A percentile compares a stretch with the other conserved stretches of the same genome.
Evolutionary conservation across 1,140 invertebrate species (phyloP).

Genomic region (Halictus rubicundus): DNA sequence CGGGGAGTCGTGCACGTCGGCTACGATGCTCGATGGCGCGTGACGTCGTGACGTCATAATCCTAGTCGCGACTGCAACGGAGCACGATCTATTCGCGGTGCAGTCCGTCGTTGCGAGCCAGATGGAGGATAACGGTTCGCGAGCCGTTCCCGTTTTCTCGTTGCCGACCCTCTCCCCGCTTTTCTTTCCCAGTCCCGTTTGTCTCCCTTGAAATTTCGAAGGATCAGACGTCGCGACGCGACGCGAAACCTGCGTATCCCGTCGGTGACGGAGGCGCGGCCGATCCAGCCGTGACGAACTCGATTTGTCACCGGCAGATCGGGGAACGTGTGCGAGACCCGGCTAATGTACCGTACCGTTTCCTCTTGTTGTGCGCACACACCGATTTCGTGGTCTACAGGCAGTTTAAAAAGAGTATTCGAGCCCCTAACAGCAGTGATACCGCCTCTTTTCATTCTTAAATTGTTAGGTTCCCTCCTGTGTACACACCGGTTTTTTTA

Average conservation of each 20-base stretch:
- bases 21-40: slow-evolving; percentile 70
- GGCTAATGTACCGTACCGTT: too few species aligned
- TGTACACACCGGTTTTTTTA: too few species aligned
- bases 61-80: slow-evolving; percentile 55
- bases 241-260: neutral
- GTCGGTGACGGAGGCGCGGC: too few species aligned
- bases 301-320: slow-evolving; percentile 11
- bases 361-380: too few species aligned
- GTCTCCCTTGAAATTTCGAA: neutral
- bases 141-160: slow-evolving; percentile 67
- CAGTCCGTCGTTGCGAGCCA: slow-evolving; percentile 43
- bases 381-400: too few species aligned
- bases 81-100: slow-evolving; percentile 40
- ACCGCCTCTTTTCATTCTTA: too few species aligned
- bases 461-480: too few species aligned
- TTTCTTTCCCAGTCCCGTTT: slow-evolving; percentile 2
- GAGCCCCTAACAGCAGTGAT: too few species aligned
- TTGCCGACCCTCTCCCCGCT: slow-evolving; percentile 47
- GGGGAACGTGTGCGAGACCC: too few species aligned
- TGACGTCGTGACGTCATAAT: slow-evolving; percentile 73
- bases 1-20: slow-evolving; percentile 60
- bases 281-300: neutral
- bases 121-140: slow-evolving; percentile 71
- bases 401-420: too few species aligned
- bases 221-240: too few species aligned